phyloP scores from a whole-genome alignment of 2,888 invertebrate species.

The Arge pagana region DNA sequence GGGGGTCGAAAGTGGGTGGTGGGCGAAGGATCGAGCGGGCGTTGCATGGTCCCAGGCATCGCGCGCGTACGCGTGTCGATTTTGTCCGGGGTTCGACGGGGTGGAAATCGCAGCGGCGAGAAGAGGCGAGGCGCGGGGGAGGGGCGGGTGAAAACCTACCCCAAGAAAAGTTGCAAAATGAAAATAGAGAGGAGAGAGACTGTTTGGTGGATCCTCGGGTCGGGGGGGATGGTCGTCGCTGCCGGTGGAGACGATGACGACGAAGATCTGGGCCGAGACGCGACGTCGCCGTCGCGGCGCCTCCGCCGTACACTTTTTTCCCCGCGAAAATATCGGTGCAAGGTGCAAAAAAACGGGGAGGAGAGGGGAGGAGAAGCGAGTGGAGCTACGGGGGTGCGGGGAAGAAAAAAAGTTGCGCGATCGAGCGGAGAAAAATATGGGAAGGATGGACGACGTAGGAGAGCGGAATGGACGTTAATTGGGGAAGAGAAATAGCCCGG shows the following conservation, averaged over 20 bases:
- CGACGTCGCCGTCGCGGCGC: constrained; percentile 53
- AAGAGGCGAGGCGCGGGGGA: constrained; percentile 21
- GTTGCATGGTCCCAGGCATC: constrained; percentile 5
- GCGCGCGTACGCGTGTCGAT: not conserved
- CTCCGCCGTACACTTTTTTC: constrained; percentile 54
- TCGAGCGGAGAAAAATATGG: not conserved
- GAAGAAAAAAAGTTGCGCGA: constrained; percentile 23
- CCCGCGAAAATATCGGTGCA: constrained; percentile 32
- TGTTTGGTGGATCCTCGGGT: constrained; percentile 16
- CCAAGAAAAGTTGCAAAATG: constrained; percentile 38
- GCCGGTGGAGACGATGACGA: constrained; percentile 43
- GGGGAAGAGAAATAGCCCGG: no score
- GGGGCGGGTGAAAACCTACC: constrained; percentile 46
- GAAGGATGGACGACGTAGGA: not conserved
- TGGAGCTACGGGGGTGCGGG: constrained; percentile 9
- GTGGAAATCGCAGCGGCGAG: no score
- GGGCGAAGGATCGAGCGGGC: constrained; percentile 9
- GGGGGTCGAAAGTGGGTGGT: constrained; percentile 24
- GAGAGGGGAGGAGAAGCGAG: constrained; percentile 1
- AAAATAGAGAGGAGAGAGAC: constrained; percentile 23
- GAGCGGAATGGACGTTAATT: no score
- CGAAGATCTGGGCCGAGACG: constrained; percentile 57
- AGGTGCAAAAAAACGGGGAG: constrained; percentile 12
- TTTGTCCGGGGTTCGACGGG: not conserved
- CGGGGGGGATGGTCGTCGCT: no score